Conservation (phyloP, 1,140 invertebrate genomes). For the Hyposmocoma kahamanoa region DNA sequence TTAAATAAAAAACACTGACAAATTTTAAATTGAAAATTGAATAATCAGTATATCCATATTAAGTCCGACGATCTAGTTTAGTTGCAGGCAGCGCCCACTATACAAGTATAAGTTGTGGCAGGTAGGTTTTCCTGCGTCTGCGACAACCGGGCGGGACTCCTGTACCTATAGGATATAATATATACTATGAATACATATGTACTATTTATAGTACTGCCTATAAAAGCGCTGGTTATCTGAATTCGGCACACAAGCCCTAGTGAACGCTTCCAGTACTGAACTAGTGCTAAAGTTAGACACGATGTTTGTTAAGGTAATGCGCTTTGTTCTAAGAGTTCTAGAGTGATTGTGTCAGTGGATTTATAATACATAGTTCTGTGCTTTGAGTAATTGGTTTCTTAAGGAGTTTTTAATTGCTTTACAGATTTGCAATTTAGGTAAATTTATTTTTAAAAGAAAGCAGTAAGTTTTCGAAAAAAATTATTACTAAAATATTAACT, state of each 20-base stretch:
- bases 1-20: no score
- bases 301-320: constrained; percentile 63
- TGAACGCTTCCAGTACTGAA: constrained; percentile 43
- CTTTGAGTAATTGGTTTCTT: no score
- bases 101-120: constrained; percentile 36
- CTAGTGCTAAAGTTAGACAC: constrained; percentile 39
- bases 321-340: no score
- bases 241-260: constrained; percentile 61
- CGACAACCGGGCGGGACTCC: constrained; percentile 35
- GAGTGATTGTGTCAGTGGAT: no score
- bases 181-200: no score
- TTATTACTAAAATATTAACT: no score
- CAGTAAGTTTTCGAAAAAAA: no score
- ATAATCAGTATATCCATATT: background rate
- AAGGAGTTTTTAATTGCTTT: no score
- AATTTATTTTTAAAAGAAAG: no score
- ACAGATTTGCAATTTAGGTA: no score
- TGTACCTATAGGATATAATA: constrained; percentile 6
- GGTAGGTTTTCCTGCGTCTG: constrained; percentile 28
- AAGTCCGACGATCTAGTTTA: constrained; percentile 33
- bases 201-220: constrained; percentile 40
- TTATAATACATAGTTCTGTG: no score
- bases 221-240: constrained; percentile 58
- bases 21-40: no score
- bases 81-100: constrained; percentile 45